Conservation (phyloP, 2,888 invertebrate genomes). For the Tachystola acroxantha region DNA sequence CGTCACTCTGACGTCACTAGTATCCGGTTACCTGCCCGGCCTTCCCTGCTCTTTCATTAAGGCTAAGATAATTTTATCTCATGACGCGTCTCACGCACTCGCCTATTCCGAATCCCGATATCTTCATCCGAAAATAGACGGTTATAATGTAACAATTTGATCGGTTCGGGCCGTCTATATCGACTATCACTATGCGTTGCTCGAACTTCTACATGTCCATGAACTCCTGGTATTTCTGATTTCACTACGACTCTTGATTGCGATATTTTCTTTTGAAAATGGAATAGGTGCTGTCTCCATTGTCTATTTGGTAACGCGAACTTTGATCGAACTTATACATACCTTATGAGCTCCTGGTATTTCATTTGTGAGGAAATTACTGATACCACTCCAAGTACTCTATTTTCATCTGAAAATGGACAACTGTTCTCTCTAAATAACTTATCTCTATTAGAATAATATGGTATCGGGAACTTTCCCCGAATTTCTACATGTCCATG, state of each 20-base stretch:
- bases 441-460: constrained; percentile 19
- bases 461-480: too few species aligned
- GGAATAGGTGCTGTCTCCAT: constrained; percentile 29
- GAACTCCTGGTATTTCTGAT: constrained; percentile 13
- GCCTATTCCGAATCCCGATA: constrained; percentile 41
- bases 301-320: constrained; percentile 8
- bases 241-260: too few species aligned
- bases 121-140: constrained; percentile 55
- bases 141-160: constrained; percentile 32
- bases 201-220: constrained; percentile 15
- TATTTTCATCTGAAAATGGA: constrained; percentile 59
- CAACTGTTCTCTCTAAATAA: constrained; percentile 25
- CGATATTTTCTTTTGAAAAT: too few species aligned
- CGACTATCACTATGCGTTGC: constrained; percentile 9
- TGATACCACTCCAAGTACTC: too few species aligned
- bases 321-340: constrained; percentile 12
- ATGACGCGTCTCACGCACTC: constrained; percentile 47
- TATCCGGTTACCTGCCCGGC: constrained; percentile 65
- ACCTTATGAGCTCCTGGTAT: constrained; percentile 18
- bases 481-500: constrained; percentile 16
- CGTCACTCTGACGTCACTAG: constrained; percentile 54
- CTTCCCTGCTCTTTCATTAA: constrained; percentile 64
- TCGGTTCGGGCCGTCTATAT: constrained; percentile 25
- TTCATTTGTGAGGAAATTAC: neutral
- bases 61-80: constrained; percentile 71